phyloP scores from a whole-genome alignment of 2,888 invertebrate species.

The Rotaria macrura region DNA sequence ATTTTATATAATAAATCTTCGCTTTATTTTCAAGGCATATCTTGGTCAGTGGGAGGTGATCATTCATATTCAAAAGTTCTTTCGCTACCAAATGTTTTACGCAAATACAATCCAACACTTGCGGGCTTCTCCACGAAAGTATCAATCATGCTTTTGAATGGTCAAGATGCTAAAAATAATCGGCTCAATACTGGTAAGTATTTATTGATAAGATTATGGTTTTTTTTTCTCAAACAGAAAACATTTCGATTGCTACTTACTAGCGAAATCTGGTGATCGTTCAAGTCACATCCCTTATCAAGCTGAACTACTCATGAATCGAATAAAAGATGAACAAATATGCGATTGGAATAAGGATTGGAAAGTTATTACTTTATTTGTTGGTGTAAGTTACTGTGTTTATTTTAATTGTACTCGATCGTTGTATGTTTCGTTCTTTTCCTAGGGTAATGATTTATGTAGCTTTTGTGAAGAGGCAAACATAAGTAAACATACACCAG shows the following conservation, averaged over 20 bases:
- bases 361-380: constrained; percentile 37
- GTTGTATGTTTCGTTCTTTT: constrained; percentile 20
- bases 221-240: no score
- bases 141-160: constrained; percentile 34
- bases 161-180: not conserved
- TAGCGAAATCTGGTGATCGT: constrained; percentile 40
- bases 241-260: no score
- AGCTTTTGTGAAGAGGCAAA: constrained; percentile 21
- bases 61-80: constrained; percentile 36
- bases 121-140: constrained; percentile 39
- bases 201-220: not conserved
- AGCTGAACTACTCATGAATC: constrained; percentile 35
- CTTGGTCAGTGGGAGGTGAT: constrained; percentile 44
- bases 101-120: constrained; percentile 41
- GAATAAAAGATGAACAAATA: constrained; percentile 28
- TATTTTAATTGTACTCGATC: not conserved
- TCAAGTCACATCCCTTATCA: constrained; percentile 36
- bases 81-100: constrained; percentile 42
- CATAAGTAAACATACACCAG: constrained; percentile 38
- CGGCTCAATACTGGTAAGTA: not conserved
- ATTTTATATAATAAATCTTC: not conserved
- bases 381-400: constrained; percentile 37
- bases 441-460: constrained; percentile 8
- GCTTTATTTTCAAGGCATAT: constrained; percentile 34
- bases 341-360: constrained; percentile 37